Base-by-base conservation (phyloP, 1,140 invertebrate species). In the Drosophila kurseongensis region DNA sequence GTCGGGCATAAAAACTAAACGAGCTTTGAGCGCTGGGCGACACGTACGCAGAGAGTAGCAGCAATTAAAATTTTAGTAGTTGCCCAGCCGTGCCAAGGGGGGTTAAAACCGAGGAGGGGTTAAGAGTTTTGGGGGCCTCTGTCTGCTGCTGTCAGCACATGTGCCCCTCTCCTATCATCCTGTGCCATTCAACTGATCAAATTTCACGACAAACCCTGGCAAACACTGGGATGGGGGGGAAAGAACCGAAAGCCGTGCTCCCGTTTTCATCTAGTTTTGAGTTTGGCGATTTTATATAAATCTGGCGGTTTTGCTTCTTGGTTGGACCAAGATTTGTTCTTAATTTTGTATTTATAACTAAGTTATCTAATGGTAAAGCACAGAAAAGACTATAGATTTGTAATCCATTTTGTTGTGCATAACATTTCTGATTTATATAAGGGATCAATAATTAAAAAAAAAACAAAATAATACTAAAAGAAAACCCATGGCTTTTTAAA, bases 61-160 rank as follows among this genome's bases (percentile, higher is more conserved):
- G 83, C 83, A 88, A 88, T 88, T 88, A 88, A 88, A 88, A 89
- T 88, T 89, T 83, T 89, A 88, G 67, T 83, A 78, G 63, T 78
- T 57, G 72, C 75, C 79, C 78, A 50, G 32, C 59, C 42, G 48
- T 32, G 77, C 38, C 56, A 48, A n/a, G 4, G 6, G 18, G 36
- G 36, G 13, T 13, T 48, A 27, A 48, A 36, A 45, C 36, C 12
- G 23, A 14, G n/a, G 14, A 36, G 9, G 35, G 38, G 13, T 27
- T 27, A 27, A 47, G 41, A 45, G 42, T 13, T 16, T 12, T 13
- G 18, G 35, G 51, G 13, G 47, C 9, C 4, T 27, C 6, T n/a
- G 38, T 40, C n/a, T n/a, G 40, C 42, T 29, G 23, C 27, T 59
- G 66, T 69, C 40, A 59, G 60, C 83, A 76, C 83, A 77, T 77